These are phyloP conservation scores for Eupithecia dodoneata DNA, from an alignment of 2,888 invertebrate genomes.

Conservation along the genomic window DNA sequence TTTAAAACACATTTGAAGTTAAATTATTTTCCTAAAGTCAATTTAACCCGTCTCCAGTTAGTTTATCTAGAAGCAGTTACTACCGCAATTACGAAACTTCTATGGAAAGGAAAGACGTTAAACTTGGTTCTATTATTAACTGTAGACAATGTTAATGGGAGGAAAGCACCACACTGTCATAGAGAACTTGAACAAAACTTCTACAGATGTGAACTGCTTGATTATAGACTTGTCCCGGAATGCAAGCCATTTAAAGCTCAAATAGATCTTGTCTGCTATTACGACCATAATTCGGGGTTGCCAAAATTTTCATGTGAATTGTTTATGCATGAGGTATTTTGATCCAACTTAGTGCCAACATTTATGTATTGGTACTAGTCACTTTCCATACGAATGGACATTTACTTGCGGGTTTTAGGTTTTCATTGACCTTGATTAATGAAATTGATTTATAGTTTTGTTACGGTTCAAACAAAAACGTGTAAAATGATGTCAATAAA, in stretches of 20 bases:
- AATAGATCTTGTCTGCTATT: background rate
- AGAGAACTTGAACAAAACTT: constrained; percentile 10
- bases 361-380: background rate
- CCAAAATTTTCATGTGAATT: constrained; percentile 4
- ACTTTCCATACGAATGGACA: background rate
- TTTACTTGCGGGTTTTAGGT: background rate
- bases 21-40: background rate
- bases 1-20: background rate
- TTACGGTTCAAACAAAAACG: no score
- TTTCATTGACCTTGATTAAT: background rate
- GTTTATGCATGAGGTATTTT: background rate
- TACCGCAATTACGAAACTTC: constrained; percentile 2
- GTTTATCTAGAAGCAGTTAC: background rate
- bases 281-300: background rate
- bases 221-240: constrained; percentile 31
- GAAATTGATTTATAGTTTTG: background rate
- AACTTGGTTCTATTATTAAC: constrained; percentile 9
- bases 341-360: background rate
- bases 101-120: constrained; percentile 10
- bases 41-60: background rate
- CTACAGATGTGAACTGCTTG: constrained; percentile 54
- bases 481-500: no score
- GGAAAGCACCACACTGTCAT: constrained; percentile 5
- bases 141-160: constrained; percentile 1
- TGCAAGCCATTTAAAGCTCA: background rate